These are phyloP conservation scores for Artibeus lituratus DNA, from an alignment of 2,797 vertebrate genomes.

Conservation along the genomic window DNA sequence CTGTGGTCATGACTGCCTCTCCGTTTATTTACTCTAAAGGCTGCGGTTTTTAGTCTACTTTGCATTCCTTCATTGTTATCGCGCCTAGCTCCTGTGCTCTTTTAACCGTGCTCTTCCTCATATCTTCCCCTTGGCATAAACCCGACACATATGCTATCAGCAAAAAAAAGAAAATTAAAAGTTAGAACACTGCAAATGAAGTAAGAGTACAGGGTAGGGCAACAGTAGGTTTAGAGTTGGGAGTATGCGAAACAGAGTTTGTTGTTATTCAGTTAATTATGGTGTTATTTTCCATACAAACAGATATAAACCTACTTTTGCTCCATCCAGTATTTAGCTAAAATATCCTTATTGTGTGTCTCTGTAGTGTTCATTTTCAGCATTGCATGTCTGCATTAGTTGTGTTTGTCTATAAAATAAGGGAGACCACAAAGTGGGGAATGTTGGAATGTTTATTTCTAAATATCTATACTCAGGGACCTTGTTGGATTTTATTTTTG, in stretches of 20 bases:
- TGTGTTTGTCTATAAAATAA: conserved; percentile 1
- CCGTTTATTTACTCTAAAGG: not conserved
- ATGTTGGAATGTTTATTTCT: not conserved
- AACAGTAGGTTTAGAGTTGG: not conserved
- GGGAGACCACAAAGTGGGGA: not conserved
- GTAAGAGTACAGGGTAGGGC: not conserved
- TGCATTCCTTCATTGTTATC: not conserved
- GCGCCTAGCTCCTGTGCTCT: not conserved
- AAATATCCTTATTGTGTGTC: not conserved
- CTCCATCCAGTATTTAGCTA: not conserved
- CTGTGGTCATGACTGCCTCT: not conserved
- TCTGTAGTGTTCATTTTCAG: not conserved
- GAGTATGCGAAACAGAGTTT: not conserved
- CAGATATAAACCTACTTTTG: not conserved
- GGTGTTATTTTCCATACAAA: not conserved
- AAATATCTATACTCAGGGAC: not conserved
- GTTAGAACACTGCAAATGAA: conserved; percentile 1
- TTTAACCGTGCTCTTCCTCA: not conserved
- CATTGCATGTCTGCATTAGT: not conserved
- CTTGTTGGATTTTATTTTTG: not conserved
- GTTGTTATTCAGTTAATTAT: not conserved
- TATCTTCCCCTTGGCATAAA: not conserved
- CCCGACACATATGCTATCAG: not conserved
- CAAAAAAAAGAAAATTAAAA: not conserved
- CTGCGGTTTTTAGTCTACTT: not conserved